These are phyloP conservation scores for Idaea straminata DNA, from an alignment of 2,888 invertebrate species.

Conservation along the genomic window DNA sequence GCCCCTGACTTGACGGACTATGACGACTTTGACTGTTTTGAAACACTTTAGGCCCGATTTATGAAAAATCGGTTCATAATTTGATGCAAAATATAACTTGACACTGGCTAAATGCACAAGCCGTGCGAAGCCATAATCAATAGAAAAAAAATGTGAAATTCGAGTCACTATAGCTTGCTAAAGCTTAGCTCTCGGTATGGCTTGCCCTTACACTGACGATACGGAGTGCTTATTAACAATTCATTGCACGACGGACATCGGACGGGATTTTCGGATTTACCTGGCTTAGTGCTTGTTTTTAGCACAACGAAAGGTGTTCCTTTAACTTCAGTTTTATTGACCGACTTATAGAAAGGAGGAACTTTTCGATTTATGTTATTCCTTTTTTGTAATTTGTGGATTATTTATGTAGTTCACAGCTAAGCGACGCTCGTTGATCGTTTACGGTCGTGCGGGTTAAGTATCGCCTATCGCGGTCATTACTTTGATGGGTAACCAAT, in stretches of 20 bases:
- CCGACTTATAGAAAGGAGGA: neutral
- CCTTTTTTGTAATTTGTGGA: neutral
- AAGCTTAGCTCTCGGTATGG: neutral
- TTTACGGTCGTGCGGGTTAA: no score
- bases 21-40: no score
- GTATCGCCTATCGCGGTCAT: no score
- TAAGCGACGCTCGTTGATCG: no score
- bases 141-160: no score
- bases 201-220: neutral
- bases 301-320: neutral
- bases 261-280: constrained; percentile 6
- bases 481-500: no score
- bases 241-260: constrained; percentile 16
- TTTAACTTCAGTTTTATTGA: neutral
- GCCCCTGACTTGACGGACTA: no score
- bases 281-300: constrained; percentile 3
- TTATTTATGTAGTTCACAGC: neutral
- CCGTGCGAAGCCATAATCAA: no score
- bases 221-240: constrained; percentile 20
- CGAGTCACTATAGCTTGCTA: neutral
- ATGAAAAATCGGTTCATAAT: no score
- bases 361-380: neutral
- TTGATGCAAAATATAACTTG: no score
- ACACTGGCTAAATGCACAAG: no score
- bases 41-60: no score